Conservation (phyloP, 2,797 vertebrate species). For the Crenichthys baileyi region DNA sequence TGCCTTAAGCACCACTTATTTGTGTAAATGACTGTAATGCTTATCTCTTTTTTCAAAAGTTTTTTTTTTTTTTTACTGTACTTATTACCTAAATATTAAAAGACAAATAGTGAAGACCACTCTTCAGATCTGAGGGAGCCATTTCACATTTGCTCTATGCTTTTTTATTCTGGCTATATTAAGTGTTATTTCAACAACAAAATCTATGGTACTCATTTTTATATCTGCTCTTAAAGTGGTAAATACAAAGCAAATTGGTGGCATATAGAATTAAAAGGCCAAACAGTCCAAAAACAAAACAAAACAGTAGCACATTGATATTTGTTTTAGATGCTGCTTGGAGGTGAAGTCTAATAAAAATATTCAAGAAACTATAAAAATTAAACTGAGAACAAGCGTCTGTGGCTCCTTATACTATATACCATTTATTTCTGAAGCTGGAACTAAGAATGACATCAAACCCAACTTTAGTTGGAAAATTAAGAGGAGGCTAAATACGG, state of each 20-base stretch:
- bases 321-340: neutral
- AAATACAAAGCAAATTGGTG: neutral
- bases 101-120: neutral
- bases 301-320: neutral
- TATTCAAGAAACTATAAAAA: neutral
- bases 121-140: slow-evolving; percentile 45
- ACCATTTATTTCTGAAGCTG: neutral
- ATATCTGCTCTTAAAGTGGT: neutral
- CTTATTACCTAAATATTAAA: slow-evolving; percentile 56
- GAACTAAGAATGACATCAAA: neutral
- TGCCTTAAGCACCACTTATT: slow-evolving; percentile 79
- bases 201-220: neutral
- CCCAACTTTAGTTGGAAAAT: neutral
- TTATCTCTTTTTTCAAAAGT: slow-evolving; percentile 43
- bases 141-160: slow-evolving; percentile 11
- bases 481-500: too few species aligned
- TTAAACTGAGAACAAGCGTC: neutral
- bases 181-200: slow-evolving; percentile 49
- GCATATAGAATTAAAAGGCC: neutral
- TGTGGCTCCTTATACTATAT: neutral
- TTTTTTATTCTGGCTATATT: slow-evolving; percentile 47
- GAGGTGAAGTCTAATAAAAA: neutral
- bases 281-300: neutral
- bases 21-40: slow-evolving; percentile 80
- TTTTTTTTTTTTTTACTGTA: slow-evolving; percentile 47